A percentile compares a stretch with the other conserved stretches of the same genome.
phyloP scores from a whole-genome alignment of 2,888 invertebrate species.

The Melangyna quadrimaculata region DNA sequence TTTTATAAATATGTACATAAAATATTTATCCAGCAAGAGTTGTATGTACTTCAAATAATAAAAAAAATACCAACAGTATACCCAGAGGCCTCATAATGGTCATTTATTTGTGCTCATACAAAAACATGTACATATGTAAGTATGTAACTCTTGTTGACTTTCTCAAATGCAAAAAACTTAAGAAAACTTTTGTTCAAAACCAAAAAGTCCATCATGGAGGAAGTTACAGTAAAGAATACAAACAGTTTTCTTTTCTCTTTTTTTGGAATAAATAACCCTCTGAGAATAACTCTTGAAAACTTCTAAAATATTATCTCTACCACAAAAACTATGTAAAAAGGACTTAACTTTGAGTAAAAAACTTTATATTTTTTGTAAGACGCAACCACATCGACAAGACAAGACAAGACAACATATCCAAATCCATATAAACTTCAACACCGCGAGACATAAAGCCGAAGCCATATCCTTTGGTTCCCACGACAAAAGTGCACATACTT shows the following conservation, averaged over 20 bases:
- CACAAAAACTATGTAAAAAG: conserved; percentile 38
- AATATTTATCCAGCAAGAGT: background rate
- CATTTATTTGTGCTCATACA: background rate
- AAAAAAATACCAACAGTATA: background rate
- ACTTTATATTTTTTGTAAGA: background rate
- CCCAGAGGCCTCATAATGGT: background rate
- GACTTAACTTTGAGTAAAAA: conserved; percentile 25
- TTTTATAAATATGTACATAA: background rate
- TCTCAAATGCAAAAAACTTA: conserved; percentile 12
- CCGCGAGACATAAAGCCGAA: conserved; percentile 51
- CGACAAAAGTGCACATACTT: conserved; percentile 61
- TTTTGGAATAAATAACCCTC: background rate
- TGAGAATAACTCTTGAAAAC: conserved; percentile 1
- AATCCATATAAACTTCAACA: conserved; percentile 55
- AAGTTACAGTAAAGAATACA: background rate
- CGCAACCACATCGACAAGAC: conserved; percentile 16
- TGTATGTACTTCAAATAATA: background rate
- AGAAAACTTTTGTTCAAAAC: conserved; percentile 2
- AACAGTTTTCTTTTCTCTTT: background rate
- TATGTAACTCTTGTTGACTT: conserved; percentile 10
- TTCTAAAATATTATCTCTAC: conserved; percentile 4
- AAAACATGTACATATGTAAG: background rate
- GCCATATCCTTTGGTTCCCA: conserved; percentile 55
- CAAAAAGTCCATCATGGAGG: background rate
- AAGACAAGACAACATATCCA: conserved; percentile 32